Conservation (phyloP, 2,888 invertebrate species). For the Polymixis lichenea region DNA sequence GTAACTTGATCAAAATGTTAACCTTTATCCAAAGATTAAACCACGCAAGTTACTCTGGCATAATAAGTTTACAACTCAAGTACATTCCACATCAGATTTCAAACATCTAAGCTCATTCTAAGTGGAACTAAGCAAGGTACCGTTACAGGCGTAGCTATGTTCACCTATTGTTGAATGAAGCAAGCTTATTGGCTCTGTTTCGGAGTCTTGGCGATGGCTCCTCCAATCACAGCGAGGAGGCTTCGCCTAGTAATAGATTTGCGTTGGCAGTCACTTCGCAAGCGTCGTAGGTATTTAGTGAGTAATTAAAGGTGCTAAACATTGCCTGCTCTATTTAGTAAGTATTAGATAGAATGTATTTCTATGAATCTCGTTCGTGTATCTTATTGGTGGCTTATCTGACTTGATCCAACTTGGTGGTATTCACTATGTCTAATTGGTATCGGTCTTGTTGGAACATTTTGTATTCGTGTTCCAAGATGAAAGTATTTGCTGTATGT, state of each 20-base stretch:
- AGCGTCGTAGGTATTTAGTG: constrained; percentile 63
- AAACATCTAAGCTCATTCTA: constrained; percentile 53
- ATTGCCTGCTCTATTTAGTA: constrained; percentile 23
- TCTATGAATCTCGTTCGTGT: constrained; percentile 5
- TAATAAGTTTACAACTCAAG: constrained; percentile 16
- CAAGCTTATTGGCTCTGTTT: constrained; percentile 75
- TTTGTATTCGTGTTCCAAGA: not conserved
- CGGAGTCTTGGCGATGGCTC: constrained; percentile 67
- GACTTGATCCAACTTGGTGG: not conserved
- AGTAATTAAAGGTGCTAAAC: constrained; percentile 61
- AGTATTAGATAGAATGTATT: not conserved
- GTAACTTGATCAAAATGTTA: not conserved
- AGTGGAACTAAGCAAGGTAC: constrained; percentile 62
- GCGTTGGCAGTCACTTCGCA: constrained; percentile 62
- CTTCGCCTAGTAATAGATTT: constrained; percentile 78
- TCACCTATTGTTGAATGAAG: constrained; percentile 80
- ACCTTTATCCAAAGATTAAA: not conserved
- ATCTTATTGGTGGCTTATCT: not conserved
- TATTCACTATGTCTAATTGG: not conserved
- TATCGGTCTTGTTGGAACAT: not conserved
- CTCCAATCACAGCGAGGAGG: constrained; percentile 84
- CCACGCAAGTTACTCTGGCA: not conserved
- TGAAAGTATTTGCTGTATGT: not conserved
- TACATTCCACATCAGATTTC: constrained; percentile 15
- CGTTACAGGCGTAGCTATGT: constrained; percentile 79